phyloP scores from a whole-genome alignment of 2,888 invertebrate species.

The Deilephila elpenor region DNA sequence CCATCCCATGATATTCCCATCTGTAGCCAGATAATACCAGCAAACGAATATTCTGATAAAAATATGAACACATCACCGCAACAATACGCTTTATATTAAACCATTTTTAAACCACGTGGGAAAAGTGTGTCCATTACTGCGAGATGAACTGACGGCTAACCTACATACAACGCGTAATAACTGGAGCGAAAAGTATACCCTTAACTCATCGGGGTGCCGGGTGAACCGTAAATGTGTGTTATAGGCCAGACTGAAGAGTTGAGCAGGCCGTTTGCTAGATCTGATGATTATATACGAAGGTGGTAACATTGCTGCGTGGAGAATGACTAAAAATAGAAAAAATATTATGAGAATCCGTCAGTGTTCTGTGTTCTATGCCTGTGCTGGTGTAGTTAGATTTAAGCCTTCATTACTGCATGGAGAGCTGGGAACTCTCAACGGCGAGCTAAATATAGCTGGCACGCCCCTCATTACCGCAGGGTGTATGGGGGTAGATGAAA shows the following conservation, averaged over 20 bases:
- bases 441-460: slow-evolving; percentile 2
- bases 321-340: no score
- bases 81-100: not conserved
- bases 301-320: no score
- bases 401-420: slow-evolving; percentile 8
- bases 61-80: not conserved
- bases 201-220: no score
- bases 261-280: no score
- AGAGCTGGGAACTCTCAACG: not conserved
- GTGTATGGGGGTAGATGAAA: not conserved
- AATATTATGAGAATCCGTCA: not conserved
- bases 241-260: no score
- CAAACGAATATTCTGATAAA: not conserved
- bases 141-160: not conserved
- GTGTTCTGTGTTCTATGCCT: not conserved
- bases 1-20: no score
- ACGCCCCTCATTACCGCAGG: slow-evolving; percentile 5
- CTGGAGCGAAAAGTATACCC: slow-evolving; percentile 5
- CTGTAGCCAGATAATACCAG: no score
- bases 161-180: slow-evolving; percentile 5
- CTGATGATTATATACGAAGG: no score
- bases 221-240: no score
- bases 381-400: not conserved
- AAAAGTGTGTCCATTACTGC: not conserved
- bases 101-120: not conserved